Base-by-base conservation (phyloP, 1,140 invertebrate species). In the Atta colombica region DNA sequence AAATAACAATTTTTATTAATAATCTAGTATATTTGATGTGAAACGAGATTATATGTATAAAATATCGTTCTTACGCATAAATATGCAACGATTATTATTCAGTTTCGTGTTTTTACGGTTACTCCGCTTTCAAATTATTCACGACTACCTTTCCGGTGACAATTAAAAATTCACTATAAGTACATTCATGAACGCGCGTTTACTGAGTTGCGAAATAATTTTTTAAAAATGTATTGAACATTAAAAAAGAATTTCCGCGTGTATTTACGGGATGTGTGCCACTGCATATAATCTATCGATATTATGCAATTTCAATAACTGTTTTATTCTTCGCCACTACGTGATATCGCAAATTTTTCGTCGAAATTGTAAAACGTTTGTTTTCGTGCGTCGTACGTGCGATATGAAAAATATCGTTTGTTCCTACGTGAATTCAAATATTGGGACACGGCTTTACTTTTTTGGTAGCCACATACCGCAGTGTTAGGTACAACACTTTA, bases 351-450 rank as follows among this genome's bases (percentile, higher is more conserved):
- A 75, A 74, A 84, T 84, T 63, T 75, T 75, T 75, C 39, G 39
- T 51, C 55, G 21, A 74, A 61, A 84, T 75, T 75, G 80, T 39
- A 75, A 74, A 84, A 84, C 39, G 55, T 84, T 74, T 84, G 69
- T 84, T 84, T 84, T 55, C 65, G 35, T 31, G 80, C 55, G 55
- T 74, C 53, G 25, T 61, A 75, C 39, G 55, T 61, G 69, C 69
- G 55, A 84, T 84, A 84, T 84, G 55, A 84, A 84, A 84, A 84
- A 84, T 84, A 84, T 63, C 80, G 28, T 61, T 84, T 84, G 80
- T 84, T 51, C 58, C 55, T 84, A 61, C 55, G 53, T 39, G 69
- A 74, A 84, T 84, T 75, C 80, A 84, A 84, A 84, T 84, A 84
- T 84, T 84, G 80, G 80, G 55, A 74, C 69, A 35, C n/a, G 25